Conservation (phyloP, 2,113 vertebrate species). For the Macaca fascicularis region DNA sequence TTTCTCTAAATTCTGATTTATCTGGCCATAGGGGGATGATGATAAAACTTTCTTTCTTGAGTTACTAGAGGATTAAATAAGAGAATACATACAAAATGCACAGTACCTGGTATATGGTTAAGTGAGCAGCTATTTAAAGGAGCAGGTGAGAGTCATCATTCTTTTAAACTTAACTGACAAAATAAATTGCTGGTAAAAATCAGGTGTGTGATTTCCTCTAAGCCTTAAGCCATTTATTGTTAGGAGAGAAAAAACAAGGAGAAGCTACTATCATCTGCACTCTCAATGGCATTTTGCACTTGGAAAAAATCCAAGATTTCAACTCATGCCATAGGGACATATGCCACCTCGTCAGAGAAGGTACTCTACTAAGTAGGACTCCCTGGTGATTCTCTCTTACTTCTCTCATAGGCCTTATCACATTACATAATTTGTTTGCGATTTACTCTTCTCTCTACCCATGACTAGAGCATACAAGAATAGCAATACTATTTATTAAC, state of each 20-base stretch:
- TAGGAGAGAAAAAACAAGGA: not conserved
- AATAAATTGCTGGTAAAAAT: slow-evolving; percentile 28
- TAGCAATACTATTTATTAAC: not conserved
- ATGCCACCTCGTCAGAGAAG: not conserved
- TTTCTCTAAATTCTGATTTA: not conserved
- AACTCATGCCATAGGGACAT: not conserved
- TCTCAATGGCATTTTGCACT: not conserved
- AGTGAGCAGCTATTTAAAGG: not conserved
- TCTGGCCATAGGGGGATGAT: not conserved
- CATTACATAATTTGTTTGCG: not conserved
- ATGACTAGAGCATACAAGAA: not conserved
- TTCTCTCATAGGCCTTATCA: not conserved
- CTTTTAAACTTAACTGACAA: slow-evolving; percentile 27
- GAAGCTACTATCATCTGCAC: not conserved
- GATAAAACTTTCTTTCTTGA: not conserved
- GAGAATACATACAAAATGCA: not conserved
- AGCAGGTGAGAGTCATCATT: not conserved
- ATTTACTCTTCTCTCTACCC: not conserved
- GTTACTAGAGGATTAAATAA: not conserved
- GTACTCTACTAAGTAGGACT: not conserved
- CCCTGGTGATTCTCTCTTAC: not conserved
- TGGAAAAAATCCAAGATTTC: not conserved
- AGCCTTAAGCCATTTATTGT: not conserved
- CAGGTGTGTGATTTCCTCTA: not conserved
- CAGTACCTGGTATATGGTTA: not conserved